phyloP scores from a whole-genome alignment of 2,113 vertebrate species.

The Silurus asotus region DNA sequence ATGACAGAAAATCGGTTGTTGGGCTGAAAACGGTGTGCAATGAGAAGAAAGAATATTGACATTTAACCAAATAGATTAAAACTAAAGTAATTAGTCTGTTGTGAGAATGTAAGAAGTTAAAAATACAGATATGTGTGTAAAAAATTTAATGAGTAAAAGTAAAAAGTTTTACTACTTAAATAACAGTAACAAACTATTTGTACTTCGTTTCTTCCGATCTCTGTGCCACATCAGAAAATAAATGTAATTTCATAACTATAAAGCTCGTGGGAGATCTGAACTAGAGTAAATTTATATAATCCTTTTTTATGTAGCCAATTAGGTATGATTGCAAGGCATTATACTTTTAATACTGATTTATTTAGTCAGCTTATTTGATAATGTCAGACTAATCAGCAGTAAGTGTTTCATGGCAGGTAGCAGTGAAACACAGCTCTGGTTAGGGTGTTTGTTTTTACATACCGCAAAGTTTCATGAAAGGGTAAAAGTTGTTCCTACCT shows the following conservation, averaged over 20 bases:
- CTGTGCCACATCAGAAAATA: neutral
- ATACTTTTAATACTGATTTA: neutral
- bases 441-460: neutral
- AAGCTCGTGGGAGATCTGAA: neutral
- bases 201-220: too few species aligned
- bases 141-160: too few species aligned
- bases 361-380: conserved; percentile 1
- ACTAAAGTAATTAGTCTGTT: too few species aligned
- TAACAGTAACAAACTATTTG: too few species aligned
- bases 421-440: neutral
- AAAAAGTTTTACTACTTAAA: too few species aligned
- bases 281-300: neutral
- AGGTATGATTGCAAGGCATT: neutral
- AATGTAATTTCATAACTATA: neutral
- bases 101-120: too few species aligned
- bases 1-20: too few species aligned
- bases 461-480: too few species aligned
- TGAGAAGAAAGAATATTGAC: too few species aligned
- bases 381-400: conserved; percentile 15
- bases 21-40: too few species aligned
- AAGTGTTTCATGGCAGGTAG: neutral
- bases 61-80: too few species aligned
- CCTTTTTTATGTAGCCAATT: neutral
- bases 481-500: neutral
- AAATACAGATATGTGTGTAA: too few species aligned